phyloP scores from a whole-genome alignment of 1,140 invertebrate genomes.

The Pogonus chalceus region DNA sequence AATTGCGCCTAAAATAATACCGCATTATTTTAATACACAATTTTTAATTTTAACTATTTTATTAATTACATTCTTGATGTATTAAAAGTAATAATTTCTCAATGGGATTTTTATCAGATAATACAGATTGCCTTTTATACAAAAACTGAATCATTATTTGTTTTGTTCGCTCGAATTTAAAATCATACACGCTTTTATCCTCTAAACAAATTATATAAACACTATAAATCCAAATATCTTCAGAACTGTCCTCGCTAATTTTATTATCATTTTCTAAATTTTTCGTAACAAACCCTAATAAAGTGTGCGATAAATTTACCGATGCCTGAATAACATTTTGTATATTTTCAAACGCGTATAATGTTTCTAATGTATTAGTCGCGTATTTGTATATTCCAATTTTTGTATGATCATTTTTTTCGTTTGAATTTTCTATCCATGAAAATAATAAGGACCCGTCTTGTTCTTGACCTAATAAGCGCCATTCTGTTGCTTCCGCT shows the following conservation, averaged over 20 bases:
- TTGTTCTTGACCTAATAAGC: constrained; percentile 64
- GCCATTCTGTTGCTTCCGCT: constrained; percentile 58
- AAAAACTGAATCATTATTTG: constrained; percentile 72
- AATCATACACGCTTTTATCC: constrained; percentile 37
- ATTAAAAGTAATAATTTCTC: constrained; percentile 66
- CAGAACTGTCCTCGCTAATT: constrained; percentile 13
- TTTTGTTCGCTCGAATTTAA: constrained; percentile 43
- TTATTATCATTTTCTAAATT: constrained; percentile 12
- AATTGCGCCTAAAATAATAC: constrained; percentile 22
- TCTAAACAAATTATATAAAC: constrained; percentile 46
- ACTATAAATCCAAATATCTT: constrained; percentile 17
- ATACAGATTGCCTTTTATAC: constrained; percentile 53
- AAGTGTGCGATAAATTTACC: constrained; percentile 52
- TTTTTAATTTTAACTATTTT: constrained; percentile 14
- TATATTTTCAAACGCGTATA: constrained; percentile 51
- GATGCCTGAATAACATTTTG: constrained; percentile 68
- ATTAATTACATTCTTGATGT: constrained; percentile 70
- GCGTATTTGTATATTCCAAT: constrained; percentile 44
- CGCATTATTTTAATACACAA: constrained; percentile 5
- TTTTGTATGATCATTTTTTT: constrained; percentile 27
- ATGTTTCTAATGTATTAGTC: constrained; percentile 43
- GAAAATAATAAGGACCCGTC: constrained; percentile 58
- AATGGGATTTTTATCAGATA: constrained; percentile 44
- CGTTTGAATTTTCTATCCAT: constrained; percentile 48
- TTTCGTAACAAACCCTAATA: constrained; percentile 58